phyloP scores from a whole-genome alignment of 2,113 vertebrate genomes.

The Clinocottus analis region DNA sequence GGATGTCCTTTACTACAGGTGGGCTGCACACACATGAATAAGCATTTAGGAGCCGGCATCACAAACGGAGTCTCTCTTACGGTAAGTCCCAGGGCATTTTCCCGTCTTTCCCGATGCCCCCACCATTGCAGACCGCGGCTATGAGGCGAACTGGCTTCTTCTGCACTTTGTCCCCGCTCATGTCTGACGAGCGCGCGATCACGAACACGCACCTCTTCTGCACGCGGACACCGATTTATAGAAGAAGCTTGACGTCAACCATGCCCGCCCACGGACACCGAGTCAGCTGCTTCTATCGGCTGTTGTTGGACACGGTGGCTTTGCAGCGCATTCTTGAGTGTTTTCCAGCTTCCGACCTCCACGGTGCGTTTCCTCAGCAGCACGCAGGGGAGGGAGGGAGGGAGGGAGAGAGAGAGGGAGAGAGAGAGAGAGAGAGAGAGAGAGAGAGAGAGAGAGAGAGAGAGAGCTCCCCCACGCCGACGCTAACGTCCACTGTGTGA shows the following conservation, averaged over 20 bases:
- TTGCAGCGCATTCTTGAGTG: background rate
- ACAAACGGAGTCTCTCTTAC: slow-evolving; percentile 73
- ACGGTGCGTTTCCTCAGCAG: background rate
- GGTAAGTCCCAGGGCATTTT: slow-evolving; percentile 83
- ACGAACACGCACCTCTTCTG: no score
- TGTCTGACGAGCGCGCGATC: slow-evolving; percentile 12
- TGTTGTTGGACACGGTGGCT: slow-evolving; percentile 13
- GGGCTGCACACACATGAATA: background rate
- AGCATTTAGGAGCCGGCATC: background rate
- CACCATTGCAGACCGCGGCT: slow-evolving; percentile 74
- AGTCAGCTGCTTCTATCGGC: slow-evolving; percentile 32
- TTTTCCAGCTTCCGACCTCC: background rate
- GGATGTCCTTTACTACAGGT: no score
- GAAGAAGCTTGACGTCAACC: background rate
- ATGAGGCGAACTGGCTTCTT: slow-evolving; percentile 81
- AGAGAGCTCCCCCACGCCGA: no score
- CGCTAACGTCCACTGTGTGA: no score
- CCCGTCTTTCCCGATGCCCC: slow-evolving; percentile 83
- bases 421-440: no score
- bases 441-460: no score
- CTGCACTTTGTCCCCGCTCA: slow-evolving; percentile 5
- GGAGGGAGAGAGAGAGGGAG: no score
- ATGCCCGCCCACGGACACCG: slow-evolving; percentile 39
- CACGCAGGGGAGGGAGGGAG: no score
- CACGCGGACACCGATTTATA: background rate